Base-by-base conservation (phyloP, 2,797 vertebrate species). In the Poeciliopsis infans region DNA sequence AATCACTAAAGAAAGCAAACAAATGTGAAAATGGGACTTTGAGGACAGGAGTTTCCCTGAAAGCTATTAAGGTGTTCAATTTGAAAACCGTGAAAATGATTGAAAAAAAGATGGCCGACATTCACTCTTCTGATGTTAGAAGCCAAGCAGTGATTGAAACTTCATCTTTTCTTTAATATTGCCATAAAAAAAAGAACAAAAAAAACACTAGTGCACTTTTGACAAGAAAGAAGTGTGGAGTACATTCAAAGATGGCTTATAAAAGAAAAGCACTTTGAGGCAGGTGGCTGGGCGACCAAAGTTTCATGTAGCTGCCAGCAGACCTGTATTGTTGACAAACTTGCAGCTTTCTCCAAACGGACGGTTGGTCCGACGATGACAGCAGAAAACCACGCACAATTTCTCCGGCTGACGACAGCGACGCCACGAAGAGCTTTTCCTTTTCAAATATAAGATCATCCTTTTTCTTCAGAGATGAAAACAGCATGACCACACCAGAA, bases 381-480 rank as follows among this genome's bases (percentile, higher is more conserved):
- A 49, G 75, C 55, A 28, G 70, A 72, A 59, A 47, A 68, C 4
- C 47, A 28, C 68, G 79, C 70, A 76, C 85, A 78, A 85, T 89
- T 91, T 89, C 18, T 71, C 86, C 78, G 46, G 66, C 76, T 51
- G 74, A 84, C 70, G 71, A 69, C 73, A 85, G 79, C 71, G 83
- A 79, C 70, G 72, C 66, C 71, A 79, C 79, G 86, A 85, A 86
- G 79, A 78, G 73, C 68, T 84, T 86, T 86, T 86, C 47, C 81
- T 75, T 88, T 93, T 93, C 81, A 87, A 91, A 83, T 86, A 89
- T 87, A 79, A 86, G 85, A 90, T 72, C 51, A 72, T 47, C 75
- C 79, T 86, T 92, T 53, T 86, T 88, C 85, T 80, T 85, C 79
- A 75, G 66, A 86, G 73, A 91, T 89, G 79, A 91, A 90, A 93